These are phyloP conservation scores for Conus betulinus DNA, from an alignment of 1,140 invertebrate genomes.

Conservation along the genomic window DNA sequence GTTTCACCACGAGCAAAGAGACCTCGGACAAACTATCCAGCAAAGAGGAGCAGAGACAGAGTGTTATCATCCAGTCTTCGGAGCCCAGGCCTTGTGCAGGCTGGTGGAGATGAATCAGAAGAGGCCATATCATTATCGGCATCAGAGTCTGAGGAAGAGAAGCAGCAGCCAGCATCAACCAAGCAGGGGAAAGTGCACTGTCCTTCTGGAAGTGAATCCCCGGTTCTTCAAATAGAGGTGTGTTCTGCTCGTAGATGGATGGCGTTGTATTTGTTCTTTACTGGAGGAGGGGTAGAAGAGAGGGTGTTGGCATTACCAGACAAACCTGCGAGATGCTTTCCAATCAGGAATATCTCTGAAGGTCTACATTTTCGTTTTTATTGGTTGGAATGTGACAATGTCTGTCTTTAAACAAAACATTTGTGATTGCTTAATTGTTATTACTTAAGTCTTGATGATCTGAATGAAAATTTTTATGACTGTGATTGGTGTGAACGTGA, in stretches of 20 bases:
- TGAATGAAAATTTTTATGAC: no score
- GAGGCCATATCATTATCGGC: constrained; percentile 20
- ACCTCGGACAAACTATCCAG: not conserved
- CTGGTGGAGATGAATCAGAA: not conserved
- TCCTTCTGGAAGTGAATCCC: not conserved
- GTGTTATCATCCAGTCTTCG: not conserved
- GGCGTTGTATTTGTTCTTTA: not conserved
- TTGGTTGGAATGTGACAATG: no score
- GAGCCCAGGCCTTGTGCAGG: not conserved
- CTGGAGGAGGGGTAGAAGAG: no score
- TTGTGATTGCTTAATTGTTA: no score
- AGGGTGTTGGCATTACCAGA: no score
- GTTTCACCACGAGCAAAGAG: not conserved
- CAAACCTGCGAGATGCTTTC: no score
- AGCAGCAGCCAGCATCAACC: not conserved
- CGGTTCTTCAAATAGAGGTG: constrained; percentile 23
- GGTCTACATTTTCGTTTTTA: no score
- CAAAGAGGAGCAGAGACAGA: not conserved
- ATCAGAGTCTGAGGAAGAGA: constrained; percentile 17
- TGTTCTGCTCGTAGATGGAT: not conserved
- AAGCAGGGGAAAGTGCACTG: not conserved
- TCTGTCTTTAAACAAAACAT: no score
- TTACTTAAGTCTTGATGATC: no score
- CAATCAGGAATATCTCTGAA: no score
- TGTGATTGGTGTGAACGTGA: no score